phyloP scores from a whole-genome alignment of 2,113 vertebrate species.

The Vicugna pacos region DNA sequence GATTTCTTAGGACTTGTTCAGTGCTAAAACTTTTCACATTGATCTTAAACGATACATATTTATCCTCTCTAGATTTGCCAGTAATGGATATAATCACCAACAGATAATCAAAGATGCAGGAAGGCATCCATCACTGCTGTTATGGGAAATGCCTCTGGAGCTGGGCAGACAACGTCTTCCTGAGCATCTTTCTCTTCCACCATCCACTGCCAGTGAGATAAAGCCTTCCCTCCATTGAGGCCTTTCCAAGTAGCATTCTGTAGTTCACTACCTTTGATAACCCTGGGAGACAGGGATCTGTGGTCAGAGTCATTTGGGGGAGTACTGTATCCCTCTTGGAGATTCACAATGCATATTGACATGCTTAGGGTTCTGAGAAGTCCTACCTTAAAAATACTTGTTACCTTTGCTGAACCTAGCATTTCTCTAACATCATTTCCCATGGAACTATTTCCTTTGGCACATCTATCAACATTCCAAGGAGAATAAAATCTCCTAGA shows the following conservation, averaged over 20 bases:
- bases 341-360: neutral
- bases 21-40: neutral
- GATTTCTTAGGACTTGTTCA: slow-evolving; percentile 20
- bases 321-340: neutral
- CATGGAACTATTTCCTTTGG: neutral
- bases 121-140: neutral
- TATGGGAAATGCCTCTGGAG: neutral
- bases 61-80: neutral
- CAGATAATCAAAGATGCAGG: neutral
- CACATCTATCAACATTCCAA: neutral
- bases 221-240: neutral
- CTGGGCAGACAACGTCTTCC: neutral
- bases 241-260: neutral
- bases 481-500: neutral
- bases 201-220: neutral
- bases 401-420: neutral
- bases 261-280: neutral
- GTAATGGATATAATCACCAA: neutral
- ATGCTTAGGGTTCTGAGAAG: neutral
- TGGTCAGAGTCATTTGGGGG: neutral
- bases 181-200: neutral
- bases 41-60: neutral
- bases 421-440: slow-evolving; percentile 36
- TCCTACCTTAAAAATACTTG: neutral
- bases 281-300: neutral